Evolutionary conservation across 1,140 invertebrate genomes (phyloP), one percentile per base, ranked within the genome.

Genomic region (Nilaparvata lugens): DNA sequence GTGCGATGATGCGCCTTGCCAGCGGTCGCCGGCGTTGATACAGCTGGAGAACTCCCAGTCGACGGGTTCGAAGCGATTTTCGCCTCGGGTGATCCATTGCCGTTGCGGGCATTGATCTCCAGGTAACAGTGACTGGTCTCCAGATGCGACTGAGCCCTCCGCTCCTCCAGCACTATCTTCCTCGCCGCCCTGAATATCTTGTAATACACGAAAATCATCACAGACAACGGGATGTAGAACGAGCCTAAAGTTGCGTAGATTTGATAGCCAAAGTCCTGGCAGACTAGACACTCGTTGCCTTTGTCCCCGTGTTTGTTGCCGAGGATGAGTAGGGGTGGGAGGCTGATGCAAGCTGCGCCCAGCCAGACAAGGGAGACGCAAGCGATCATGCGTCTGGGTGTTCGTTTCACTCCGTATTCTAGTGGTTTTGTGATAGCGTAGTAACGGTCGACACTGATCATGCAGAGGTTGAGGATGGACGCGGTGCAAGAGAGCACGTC

Each of bases 121-220:
- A 87, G 71, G 70, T 85, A 86, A 69, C 80, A 90, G 71, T 81
- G 87, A 58, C 81, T 83, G 54, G 82, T 83, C 69, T 90, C 87
- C 56, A 92, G 74, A 70, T 91, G 89, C 21, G 84, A 88, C 69
- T 91, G 89, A 9, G 89, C 89, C n/a, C 86, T 76, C 68, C 83
- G 87, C 76, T 93, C 90, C 67, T 91, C 89, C 67, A 87, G 79
- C 0, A 93, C 89, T 67, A 93, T 91, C 68, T 84, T 84, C 45
- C 87, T 80, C 4, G 89, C 89, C 0, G 89, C 89, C 48, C 85
- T 79, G 71, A 95, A 91, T 74, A 95, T 95, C 75, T 92, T 92
- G 70, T 91, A 89, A 71, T 95, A 95, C 1, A 95, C 88, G 61
- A 90, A 83, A 21, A 94, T 85, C 91, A 95, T 95, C 45, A 95